phyloP scores from a whole-genome alignment of 1,140 invertebrate species.

The Arctopsyche grandis region DNA sequence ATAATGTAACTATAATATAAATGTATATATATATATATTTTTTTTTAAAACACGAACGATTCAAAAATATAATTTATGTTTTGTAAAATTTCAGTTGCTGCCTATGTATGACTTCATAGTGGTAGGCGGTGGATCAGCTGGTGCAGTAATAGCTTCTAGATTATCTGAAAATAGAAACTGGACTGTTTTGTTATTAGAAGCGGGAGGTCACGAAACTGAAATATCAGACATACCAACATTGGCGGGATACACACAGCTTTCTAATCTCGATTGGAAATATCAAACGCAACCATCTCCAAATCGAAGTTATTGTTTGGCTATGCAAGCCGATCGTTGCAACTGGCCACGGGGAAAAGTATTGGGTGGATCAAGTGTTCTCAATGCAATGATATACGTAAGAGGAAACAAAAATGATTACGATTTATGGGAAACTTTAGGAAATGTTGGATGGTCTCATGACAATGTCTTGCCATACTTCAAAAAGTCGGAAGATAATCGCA shows the following conservation, averaged over 20 bases:
- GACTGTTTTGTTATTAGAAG: constrained; percentile 85
- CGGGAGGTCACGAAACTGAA: constrained; percentile 84
- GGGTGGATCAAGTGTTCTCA: constrained; percentile 94
- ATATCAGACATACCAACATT: constrained; percentile 82
- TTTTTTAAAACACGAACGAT: constrained; percentile 4
- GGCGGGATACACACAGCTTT: constrained; percentile 79
- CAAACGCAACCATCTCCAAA: constrained; percentile 83
- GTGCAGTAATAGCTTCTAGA: constrained; percentile 90
- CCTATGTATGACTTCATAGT: constrained; percentile 85
- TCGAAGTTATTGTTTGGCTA: constrained; percentile 81
- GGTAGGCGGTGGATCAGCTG: constrained; percentile 92
- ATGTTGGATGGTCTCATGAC: constrained; percentile 90
- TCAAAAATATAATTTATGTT: neutral
- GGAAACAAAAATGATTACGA: constrained; percentile 94
- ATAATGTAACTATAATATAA: constrained; percentile 69
- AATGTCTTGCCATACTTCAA: constrained; percentile 88
- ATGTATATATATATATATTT: neutral
- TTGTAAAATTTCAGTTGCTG: constrained; percentile 69
- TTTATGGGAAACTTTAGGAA: constrained; percentile 87
- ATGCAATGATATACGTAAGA: constrained; percentile 95
- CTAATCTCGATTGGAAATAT: constrained; percentile 92
- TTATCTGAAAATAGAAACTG: constrained; percentile 83
- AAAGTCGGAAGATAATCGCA: constrained; percentile 89
- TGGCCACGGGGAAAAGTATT: constrained; percentile 90
- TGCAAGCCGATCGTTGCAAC: constrained; percentile 85